A percentile compares a stretch with the other conserved stretches of the same genome.
These are phyloP conservation scores for Oryctes rhinoceros DNA, from an alignment of 1,140 invertebrate genomes.

Conservation along the genomic window DNA sequence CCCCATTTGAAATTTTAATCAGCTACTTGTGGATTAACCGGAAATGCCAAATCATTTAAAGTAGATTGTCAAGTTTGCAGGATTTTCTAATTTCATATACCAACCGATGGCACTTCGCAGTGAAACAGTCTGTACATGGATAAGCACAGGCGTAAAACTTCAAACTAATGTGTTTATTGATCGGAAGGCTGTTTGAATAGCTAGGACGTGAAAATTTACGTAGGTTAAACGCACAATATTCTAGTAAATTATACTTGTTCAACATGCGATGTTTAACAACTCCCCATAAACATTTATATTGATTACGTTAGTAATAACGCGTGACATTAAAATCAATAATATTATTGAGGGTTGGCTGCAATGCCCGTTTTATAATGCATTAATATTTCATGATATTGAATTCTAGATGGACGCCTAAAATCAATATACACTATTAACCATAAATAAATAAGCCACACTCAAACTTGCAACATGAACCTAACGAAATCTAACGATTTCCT, in stretches of 20 bases:
- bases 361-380: background rate
- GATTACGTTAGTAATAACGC: background rate
- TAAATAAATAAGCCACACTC: background rate
- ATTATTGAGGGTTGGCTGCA: background rate
- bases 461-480: background rate
- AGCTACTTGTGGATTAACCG: too few relatives aligned
- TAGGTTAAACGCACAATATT: background rate
- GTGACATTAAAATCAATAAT: constrained; percentile 24
- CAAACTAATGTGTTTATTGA: too few relatives aligned
- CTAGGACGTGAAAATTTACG: background rate
- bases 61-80: too few relatives aligned
- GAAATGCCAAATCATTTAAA: too few relatives aligned
- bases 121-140: too few relatives aligned
- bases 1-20: too few relatives aligned
- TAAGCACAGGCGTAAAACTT: too few relatives aligned
- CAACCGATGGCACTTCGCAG: too few relatives aligned
- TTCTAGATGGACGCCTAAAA: background rate
- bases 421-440: background rate
- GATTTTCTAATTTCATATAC: too few relatives aligned
- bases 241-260: background rate
- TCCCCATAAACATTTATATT: constrained; percentile 26
- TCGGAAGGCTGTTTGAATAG: too few relatives aligned
- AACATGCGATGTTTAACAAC: constrained; percentile 28
- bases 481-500: background rate
- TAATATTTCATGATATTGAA: background rate